Conservation (phyloP, 1,140 invertebrate species). For the Campoletis sonorensis region DNA sequence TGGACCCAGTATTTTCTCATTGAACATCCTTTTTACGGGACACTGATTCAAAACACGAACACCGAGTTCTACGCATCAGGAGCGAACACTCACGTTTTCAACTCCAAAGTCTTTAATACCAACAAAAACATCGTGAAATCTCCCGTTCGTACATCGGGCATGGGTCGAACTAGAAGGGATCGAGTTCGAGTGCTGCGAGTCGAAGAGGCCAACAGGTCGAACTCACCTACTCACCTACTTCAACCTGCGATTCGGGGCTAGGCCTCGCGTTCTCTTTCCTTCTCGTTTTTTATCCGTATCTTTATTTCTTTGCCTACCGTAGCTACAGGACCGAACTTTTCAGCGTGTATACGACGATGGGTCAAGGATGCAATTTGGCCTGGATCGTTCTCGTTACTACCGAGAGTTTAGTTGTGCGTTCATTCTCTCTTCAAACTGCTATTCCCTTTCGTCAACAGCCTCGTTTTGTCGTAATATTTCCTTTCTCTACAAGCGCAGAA, state of each 20-base stretch:
- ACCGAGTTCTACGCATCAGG: not conserved
- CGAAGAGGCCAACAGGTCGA: slow-evolving; percentile 52
- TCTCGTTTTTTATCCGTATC: not conserved
- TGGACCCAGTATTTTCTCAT: not conserved
- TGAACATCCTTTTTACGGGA: slow-evolving; percentile 1
- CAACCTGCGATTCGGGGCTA: slow-evolving; percentile 37
- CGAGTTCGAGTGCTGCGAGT: slow-evolving; percentile 39
- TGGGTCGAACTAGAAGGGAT: not conserved
- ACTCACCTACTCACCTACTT: slow-evolving; percentile 52
- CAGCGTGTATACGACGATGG: slow-evolving; percentile 54
- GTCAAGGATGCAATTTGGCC: slow-evolving; percentile 68
- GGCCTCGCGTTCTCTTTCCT: not conserved
- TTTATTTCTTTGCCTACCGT: slow-evolving; percentile 8
- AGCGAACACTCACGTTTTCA: not conserved
- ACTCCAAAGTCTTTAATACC: not conserved
- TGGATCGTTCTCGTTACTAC: slow-evolving; percentile 51
- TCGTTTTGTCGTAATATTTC: slow-evolving; percentile 1
- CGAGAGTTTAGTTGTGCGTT: slow-evolving; percentile 34
- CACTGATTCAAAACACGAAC: no score
- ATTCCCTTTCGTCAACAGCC: not conserved
- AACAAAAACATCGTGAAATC: not conserved
- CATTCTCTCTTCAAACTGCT: slow-evolving; percentile 14
- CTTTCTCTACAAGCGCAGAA: not conserved
- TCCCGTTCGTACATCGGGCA: not conserved
- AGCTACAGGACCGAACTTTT: slow-evolving; percentile 32